These are phyloP conservation scores for Alectoris magna DNA, from an alignment of 2,797 vertebrate species.

Conservation along the genomic window DNA sequence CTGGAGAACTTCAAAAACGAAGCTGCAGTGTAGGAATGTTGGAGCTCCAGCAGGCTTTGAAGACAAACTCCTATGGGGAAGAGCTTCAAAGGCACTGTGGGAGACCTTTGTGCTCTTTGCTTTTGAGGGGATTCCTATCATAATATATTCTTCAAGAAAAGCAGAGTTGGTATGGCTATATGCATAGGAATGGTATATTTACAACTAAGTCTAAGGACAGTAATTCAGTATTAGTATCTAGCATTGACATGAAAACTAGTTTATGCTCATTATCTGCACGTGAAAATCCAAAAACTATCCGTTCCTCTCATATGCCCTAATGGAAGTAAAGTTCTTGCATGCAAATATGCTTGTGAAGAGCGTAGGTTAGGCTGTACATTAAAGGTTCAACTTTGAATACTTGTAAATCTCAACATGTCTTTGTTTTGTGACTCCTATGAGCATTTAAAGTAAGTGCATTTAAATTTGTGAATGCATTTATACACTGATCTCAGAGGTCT, in stretches of 20 bases:
- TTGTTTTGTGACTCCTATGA: neutral
- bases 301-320: neutral
- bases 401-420: neutral
- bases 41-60: conserved; percentile 3
- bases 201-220: neutral
- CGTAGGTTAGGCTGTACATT: neutral
- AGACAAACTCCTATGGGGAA: neutral
- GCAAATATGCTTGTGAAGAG: neutral
- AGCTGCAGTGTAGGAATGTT: neutral
- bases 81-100: conserved; percentile 22
- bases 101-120: neutral
- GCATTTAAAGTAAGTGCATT: neutral
- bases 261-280: neutral
- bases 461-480: neutral
- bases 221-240: neutral
- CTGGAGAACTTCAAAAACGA: conserved; percentile 13
- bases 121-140: neutral
- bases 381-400: neutral
- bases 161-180: neutral
- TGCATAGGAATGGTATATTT: neutral
- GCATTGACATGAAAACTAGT: neutral
- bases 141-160: neutral
- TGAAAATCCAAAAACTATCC: neutral
- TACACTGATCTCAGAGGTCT: neutral
- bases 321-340: neutral